phyloP scores from a whole-genome alignment of 1,140 invertebrate genomes.

The Nephotettix cincticeps region DNA sequence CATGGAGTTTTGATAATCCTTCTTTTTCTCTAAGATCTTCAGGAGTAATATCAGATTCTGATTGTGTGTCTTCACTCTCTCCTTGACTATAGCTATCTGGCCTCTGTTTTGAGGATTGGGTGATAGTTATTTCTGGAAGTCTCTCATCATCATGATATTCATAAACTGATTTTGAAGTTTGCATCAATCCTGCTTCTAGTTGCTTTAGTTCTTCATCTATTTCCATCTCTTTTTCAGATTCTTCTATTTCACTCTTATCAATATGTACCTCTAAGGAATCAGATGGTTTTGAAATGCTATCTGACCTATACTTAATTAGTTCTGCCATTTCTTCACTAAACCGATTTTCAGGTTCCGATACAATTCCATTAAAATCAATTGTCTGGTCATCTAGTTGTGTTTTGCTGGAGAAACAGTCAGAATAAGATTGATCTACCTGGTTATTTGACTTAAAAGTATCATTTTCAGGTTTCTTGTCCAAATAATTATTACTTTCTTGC shows the following conservation, averaged over 20 bases:
- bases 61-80: slow-evolving; percentile 57
- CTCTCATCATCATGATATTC: slow-evolving; percentile 29
- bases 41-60: slow-evolving; percentile 54
- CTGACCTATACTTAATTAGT: slow-evolving; percentile 43
- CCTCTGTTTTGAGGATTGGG: slow-evolving; percentile 34
- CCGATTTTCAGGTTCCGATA: background rate
- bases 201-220: slow-evolving; percentile 45
- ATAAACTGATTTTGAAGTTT: slow-evolving; percentile 21
- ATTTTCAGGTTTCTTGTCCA: too few species aligned
- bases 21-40: slow-evolving; percentile 48
- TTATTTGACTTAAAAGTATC: too few species aligned
- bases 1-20: slow-evolving; percentile 37
- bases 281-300: slow-evolving; percentile 45
- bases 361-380: background rate
- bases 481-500: slow-evolving; percentile 15
- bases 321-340: slow-evolving; percentile 31
- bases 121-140: slow-evolving; percentile 35
- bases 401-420: too few species aligned
- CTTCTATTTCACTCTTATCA: slow-evolving; percentile 54
- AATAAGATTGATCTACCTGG: too few species aligned
- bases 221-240: slow-evolving; percentile 50
- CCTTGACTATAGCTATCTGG: slow-evolving; percentile 49
- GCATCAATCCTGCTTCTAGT: slow-evolving; percentile 38
- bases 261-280: slow-evolving; percentile 53
- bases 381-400: background rate